Evolutionary conservation across 2,797 vertebrate genomes (phyloP).

Genomic region (Schizopygopsis pylzovi): DNA sequence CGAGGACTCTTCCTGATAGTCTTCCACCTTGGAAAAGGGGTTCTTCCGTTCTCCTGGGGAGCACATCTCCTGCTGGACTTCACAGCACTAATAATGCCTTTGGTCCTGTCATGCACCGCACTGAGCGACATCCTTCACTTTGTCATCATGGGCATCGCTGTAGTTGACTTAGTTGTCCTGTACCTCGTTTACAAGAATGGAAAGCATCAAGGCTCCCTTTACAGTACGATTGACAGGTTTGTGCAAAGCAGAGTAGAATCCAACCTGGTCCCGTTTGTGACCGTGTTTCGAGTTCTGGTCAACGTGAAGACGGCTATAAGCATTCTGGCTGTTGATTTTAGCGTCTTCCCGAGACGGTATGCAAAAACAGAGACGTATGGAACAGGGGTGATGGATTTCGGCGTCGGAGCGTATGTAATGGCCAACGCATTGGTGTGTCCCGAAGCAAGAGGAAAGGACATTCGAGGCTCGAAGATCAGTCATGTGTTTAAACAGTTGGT

Average conservation of each 20-base stretch:
- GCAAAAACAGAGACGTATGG: conserved; percentile 96
- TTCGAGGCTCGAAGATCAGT: conserved; percentile 68
- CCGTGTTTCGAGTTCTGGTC: conserved; percentile 85
- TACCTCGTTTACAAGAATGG: conserved; percentile 71
- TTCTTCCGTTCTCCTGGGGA: conserved; percentile 68
- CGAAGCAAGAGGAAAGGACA: conserved; percentile 82
- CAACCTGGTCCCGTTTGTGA: conserved; percentile 84
- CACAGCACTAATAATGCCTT: conserved; percentile 81
- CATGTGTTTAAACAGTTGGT: conserved; percentile 78
- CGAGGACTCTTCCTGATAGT: conserved; percentile 86
- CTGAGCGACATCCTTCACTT: conserved; percentile 77
- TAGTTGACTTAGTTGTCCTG: conserved; percentile 71
- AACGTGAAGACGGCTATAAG: conserved; percentile 89
- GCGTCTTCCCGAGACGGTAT: conserved; percentile 88
- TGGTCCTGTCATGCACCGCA: conserved; percentile 85
- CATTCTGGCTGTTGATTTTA: conserved; percentile 95
- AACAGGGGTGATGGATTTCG: conserved; percentile 95
- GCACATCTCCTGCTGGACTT: conserved; percentile 86
- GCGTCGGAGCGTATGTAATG: conserved; percentile 90
- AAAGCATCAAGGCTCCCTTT: conserved; percentile 55
- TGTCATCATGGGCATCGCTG: conserved; percentile 68
- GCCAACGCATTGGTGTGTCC: conserved; percentile 90
- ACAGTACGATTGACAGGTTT: conserved; percentile 74
- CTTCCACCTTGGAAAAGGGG: conserved; percentile 69
- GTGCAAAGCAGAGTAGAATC: conserved; percentile 74